phyloP scores from a whole-genome alignment of 30 jellyfish, hydroid and myxozoan genomes.

The Phacellophora camtschatica region DNA sequence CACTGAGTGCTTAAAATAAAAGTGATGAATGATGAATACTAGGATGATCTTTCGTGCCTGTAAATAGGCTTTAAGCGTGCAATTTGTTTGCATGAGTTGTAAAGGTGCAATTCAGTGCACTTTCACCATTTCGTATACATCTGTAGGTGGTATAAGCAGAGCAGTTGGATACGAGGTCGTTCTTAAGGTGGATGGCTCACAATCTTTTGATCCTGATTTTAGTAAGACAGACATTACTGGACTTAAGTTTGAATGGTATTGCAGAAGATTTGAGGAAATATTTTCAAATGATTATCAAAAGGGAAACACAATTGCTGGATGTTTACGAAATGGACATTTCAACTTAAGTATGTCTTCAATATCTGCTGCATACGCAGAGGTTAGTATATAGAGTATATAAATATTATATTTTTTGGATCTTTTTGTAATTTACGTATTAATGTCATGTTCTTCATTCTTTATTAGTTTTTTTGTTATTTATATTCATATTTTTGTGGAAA shows the following conservation, averaged over 20 bases:
- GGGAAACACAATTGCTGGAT: conserved; percentile 56
- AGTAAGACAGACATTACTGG: conserved; percentile 47
- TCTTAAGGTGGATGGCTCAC: conserved; percentile 73
- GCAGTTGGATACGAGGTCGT: conserved; percentile 80
- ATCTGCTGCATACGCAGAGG: conserved; percentile 7
- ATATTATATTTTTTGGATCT: too few species aligned
- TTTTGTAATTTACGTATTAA: too few species aligned
- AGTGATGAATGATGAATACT: too few species aligned
- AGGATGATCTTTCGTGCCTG: too few species aligned
- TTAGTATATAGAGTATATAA: too few species aligned
- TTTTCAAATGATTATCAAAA: conserved; percentile 46
- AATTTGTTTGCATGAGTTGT: too few species aligned
- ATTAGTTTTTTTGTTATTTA: too few species aligned
- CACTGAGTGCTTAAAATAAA: too few species aligned
- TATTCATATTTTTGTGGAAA: too few species aligned
- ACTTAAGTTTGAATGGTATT: conserved; percentile 73
- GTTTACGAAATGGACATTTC: conserved; percentile 70
- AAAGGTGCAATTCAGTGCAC: background rate
- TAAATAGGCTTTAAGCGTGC: too few species aligned
- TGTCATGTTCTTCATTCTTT: too few species aligned
- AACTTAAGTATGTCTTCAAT: background rate
- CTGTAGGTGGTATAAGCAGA: conserved; percentile 88
- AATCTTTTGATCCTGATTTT: conserved; percentile 83
- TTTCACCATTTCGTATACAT: background rate
- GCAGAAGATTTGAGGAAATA: conserved; percentile 65